Base-by-base conservation (phyloP, 2,888 invertebrate species). In the Pardosa pseudoannulata region DNA sequence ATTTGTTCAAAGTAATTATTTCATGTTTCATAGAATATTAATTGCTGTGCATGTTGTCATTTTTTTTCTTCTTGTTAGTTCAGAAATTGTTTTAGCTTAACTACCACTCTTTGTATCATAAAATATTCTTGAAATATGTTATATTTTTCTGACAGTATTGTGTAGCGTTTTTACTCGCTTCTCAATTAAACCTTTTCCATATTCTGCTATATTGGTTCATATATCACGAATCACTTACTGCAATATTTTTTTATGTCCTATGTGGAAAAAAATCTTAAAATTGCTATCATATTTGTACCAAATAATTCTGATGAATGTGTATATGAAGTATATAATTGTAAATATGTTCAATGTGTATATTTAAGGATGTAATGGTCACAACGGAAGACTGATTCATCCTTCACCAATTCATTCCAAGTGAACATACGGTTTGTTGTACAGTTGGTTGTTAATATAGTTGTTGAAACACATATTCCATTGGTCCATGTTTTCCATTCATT, bases 401-500 rank as follows among this genome's bases (percentile, higher is more conserved):
- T 62, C 27, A 82, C 56, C 13, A 36, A 11, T 39, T 75, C 82
- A 82, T 82, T 76, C 75, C 82, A 82, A 71, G 13, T 29, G 32
- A 75, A 71, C 62, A 41, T 75, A 41, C 31, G 39, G 62, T 62
- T 70, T 71, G 76, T 71, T 76, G 71, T 71, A 76, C 29, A 71
- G 62, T 76, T 46, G 41, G 19, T 75, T 82, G 39, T 76, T 70
- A 72, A 39, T 56, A 56, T 56, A 67, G 31, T 68, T 39, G 68
- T 82, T 76, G 27, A 46, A 27, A 46, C 39, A 36, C 70, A 41
- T 79, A 29, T n/a, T n/a, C 41, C 41, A 67, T 50, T 73, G 23
- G 13, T 81, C n/a, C 62, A 46, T n/a, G 27, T 67, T 46, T 70
- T 16, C 62, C 46, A 81, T 80, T 81, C 75, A 81, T 75, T 81